Evolutionary conservation across 2,888 invertebrate species (phyloP), one percentile per base, ranked within the genome.

Genomic region (Busseola fusca): DNA sequence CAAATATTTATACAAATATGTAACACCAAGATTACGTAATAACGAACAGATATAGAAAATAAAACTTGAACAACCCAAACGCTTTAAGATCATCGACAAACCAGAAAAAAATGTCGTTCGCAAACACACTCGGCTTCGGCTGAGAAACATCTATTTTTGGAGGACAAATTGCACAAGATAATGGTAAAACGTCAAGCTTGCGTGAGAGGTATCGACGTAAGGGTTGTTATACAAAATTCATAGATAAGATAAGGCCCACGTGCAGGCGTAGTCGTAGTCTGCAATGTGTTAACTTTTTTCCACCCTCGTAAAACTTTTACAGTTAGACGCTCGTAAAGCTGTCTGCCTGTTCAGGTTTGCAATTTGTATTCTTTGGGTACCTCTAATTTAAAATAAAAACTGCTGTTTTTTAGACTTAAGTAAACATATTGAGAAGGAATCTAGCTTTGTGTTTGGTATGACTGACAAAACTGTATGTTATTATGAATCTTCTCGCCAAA

Each of bases 241-340:
- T 80, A 88, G 93, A 93, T 93, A 91, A 93, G 93, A 91, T 92
- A 91, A 80, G 12, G 12, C 70, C 81, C 87, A 89, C 88, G 88
- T 89, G 90, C 84, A 85, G 78, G 81, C 71, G 76, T 87, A 87
- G 74, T n/a, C n/a, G n/a, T n/a, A 84, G 85, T 87, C 90, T 91
- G 92, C 88, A 88, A 89, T 76, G 73, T 89, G 89, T 90, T 85
- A 83, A 64, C 75, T 84, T 89, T 90, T 90, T 87, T 81, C 69
- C 63, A 64, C 68, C 69, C 78, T 78, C 72, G 59, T 74, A 74
- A 63, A 66, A 70, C 7, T 34, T 70, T 1, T 67, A 73, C 73
- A 64, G 73, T 73, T 71, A 58, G 18, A 57, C 18, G 18, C 9
- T 56, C 54, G 48, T 70, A 52, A 66, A 67, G n/a, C 59, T 70